Conservation (phyloP, 2,888 invertebrate species). For the Tricholauxania praeusta region DNA sequence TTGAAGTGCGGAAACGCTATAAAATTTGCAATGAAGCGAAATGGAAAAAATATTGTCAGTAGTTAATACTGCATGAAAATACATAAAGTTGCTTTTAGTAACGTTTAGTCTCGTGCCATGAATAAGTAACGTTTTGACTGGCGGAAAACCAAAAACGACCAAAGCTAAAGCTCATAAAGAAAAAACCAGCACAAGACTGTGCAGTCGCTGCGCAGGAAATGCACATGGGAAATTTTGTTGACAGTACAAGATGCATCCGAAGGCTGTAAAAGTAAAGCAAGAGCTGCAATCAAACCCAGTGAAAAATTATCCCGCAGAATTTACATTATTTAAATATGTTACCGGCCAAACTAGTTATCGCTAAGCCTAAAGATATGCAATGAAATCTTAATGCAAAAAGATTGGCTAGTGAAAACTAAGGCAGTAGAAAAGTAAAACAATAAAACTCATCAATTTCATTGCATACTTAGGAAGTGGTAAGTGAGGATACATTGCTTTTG, state of each 20-base stretch:
- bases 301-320: too few species aligned
- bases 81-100: constrained; percentile 46
- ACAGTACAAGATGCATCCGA: constrained; percentile 18
- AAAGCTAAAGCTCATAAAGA: not conserved
- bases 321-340: too few species aligned
- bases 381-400: too few species aligned
- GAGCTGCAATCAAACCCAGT: too few species aligned
- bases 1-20: not conserved
- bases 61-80: constrained; percentile 49
- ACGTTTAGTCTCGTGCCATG: constrained; percentile 47
- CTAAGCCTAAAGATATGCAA: too few species aligned
- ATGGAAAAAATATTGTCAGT: constrained; percentile 36
- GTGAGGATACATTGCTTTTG: too few species aligned
- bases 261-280: too few species aligned
- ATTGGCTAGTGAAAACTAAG: too few species aligned
- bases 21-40: not conserved
- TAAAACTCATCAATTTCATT: too few species aligned
- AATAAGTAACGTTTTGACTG: constrained; percentile 45
- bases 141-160: not conserved
- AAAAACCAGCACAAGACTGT: not conserved
- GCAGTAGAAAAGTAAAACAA: too few species aligned
- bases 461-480: too few species aligned
- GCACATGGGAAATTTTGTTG: constrained; percentile 32
- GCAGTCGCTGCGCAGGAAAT: not conserved
- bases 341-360: too few species aligned